These are phyloP conservation scores for Gastrophryne carolinensis DNA, from an alignment of 2,797 vertebrate species.

Conservation along the genomic window DNA sequence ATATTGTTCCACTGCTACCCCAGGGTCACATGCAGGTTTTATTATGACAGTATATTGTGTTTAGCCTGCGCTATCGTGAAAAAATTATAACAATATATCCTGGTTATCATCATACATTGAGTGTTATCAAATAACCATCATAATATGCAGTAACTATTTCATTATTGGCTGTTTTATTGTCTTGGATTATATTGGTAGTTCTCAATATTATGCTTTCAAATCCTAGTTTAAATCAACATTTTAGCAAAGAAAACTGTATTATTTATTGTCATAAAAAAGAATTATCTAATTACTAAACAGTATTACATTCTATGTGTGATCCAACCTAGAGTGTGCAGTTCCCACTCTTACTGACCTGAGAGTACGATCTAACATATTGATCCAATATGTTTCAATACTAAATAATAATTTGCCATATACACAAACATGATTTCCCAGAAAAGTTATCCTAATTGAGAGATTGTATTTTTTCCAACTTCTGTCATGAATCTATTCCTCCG, in stretches of 20 bases:
- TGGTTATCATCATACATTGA: not conserved
- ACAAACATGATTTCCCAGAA: too few relatives aligned
- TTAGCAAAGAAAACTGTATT: not conserved
- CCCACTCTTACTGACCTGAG: too few relatives aligned
- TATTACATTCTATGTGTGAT: too few relatives aligned
- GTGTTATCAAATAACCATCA: not conserved
- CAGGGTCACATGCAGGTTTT: not conserved
- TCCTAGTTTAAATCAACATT: not conserved
- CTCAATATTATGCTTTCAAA: not conserved
- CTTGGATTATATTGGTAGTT: not conserved
- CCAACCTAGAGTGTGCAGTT: too few relatives aligned
- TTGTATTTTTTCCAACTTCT: too few relatives aligned
- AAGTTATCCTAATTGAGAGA: too few relatives aligned
- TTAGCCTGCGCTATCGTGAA: not conserved
- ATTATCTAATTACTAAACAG: not conserved
- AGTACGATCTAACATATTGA: too few relatives aligned
- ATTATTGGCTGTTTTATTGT: not conserved
- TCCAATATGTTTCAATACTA: too few relatives aligned
- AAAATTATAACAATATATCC: not conserved
- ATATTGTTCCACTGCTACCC: not conserved
- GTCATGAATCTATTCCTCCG: too few relatives aligned
- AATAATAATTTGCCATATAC: too few relatives aligned
- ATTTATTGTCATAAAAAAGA: not conserved
- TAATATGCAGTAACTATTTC: too few relatives aligned
- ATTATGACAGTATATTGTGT: slow-evolving; percentile 4